Base-by-base conservation (phyloP, 2,888 invertebrate genomes). In the Heteromyza rotundicornis region DNA sequence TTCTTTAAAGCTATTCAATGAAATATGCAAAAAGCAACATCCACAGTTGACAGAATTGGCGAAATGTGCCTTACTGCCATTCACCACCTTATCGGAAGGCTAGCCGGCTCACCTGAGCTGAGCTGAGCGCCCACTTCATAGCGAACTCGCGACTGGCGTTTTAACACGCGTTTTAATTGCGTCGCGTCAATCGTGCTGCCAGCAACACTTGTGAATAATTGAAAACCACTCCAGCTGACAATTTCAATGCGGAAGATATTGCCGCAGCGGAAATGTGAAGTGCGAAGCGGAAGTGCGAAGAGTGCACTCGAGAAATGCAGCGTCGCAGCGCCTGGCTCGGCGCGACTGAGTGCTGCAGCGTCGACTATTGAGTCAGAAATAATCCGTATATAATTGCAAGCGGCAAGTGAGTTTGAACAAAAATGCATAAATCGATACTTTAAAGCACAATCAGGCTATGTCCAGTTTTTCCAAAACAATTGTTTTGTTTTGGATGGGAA, bases 161-260 rank as follows among this genome's bases (percentile, higher is more conserved):
- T n/a, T n/a, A n/a, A n/a, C n/a, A n/a, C n/a, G 40, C 14, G 40
- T 40, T 40, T 40, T 40, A 40, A 40, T 40, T 40, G n/a, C 40
- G 40, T 32, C 40, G 40, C 40, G 40, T 40, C 40, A 27, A 27
- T 27, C 27, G 27, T 10, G 27, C 27, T 27, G 5, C 27, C 27
- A 10, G 27, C 27, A 40, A 40, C 40, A 40, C 40, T 40, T 40
- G 40, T 40, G 40, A 7, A 40, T 40, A 40, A 40, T 40, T 40
- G 40, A 40, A n/a, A 40, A 40, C 40, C 40, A n/a, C 40, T 40
- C 16, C 12, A n/a, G n/a, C 12, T 40, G 40, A 40, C 40, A 40
- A 2, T n/a, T n/a, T 40, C 40, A n/a, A 10, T 14, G 8, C 40
- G 14, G 32, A 32, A 12, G 32, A 32, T 8, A 12, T 8, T 12